A percentile compares a stretch with the other conserved stretches of the same genome.
phyloP scores from a whole-genome alignment of 2,797 vertebrate species.

The Argentina silus region DNA sequence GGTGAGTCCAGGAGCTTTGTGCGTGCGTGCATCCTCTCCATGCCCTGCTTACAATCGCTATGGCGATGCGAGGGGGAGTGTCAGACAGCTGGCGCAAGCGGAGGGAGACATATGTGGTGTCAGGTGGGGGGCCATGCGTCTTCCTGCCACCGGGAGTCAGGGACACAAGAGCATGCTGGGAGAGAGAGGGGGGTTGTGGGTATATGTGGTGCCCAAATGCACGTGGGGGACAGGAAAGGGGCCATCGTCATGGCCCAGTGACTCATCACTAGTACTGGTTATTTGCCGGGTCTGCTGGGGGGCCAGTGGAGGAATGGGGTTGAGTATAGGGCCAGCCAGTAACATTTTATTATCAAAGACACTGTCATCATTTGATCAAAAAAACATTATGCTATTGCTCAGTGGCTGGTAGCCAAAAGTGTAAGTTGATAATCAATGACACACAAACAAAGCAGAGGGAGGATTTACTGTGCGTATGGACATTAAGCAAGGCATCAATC shows the following conservation, averaged over 20 bases:
- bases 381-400: too few species aligned
- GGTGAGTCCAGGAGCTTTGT: not conserved
- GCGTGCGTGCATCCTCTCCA: not conserved
- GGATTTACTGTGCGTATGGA: not conserved
- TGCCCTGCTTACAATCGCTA: too few species aligned
- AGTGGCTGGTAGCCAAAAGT: too few species aligned
- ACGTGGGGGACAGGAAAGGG: conserved; percentile 20
- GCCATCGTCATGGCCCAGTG: not conserved
- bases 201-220: conserved; percentile 19
- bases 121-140: conserved; percentile 31
- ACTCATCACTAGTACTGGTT: conserved; percentile 8
- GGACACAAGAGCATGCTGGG: conserved; percentile 41
- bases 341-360: too few species aligned
- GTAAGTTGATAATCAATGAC: too few species aligned
- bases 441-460: too few species aligned
- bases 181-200: conserved; percentile 27
- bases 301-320: not conserved
- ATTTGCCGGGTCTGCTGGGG: not conserved
- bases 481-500: too few species aligned
- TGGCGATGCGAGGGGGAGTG: not conserved
- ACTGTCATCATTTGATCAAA: too few species aligned
- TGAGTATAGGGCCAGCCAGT: too few species aligned
- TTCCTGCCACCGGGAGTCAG: conserved; percentile 43
- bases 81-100: conserved; percentile 27
- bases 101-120: conserved; percentile 48